phyloP scores from a whole-genome alignment of 37 sponge, comb jelly and placozoan species.

The Hexactinellida sp. region DNA sequence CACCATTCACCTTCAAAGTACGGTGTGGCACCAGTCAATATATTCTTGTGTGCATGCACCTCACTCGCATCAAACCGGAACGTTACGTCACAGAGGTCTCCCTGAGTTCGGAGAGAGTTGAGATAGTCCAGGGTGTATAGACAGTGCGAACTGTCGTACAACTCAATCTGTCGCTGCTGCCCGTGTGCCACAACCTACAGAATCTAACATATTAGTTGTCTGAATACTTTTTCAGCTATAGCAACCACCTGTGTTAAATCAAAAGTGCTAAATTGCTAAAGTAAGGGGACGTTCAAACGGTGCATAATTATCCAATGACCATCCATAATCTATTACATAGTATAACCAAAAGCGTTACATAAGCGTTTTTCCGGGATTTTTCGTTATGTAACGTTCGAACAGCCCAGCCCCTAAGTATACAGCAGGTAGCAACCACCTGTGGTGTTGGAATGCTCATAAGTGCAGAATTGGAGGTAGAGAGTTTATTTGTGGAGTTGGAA shows the following conservation, averaged over 20 bases:
- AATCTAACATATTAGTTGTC: too few relatives aligned
- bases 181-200: not conserved
- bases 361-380: not conserved
- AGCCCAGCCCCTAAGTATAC: too few relatives aligned
- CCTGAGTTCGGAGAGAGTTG: slow-evolving; percentile 35
- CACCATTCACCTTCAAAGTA: slow-evolving; percentile 36
- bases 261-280: not conserved
- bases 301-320: not conserved
- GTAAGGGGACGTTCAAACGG: not conserved
- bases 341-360: not conserved
- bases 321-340: not conserved
- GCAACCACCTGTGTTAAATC: too few relatives aligned
- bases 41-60: slow-evolving; percentile 46
- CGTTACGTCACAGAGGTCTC: slow-evolving; percentile 51
- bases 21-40: slow-evolving; percentile 41
- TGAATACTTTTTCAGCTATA: not conserved
- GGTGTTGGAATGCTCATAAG: not conserved
- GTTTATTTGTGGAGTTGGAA: not conserved
- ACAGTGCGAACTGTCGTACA: slow-evolving; percentile 42
- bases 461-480: not conserved
- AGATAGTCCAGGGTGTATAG: slow-evolving; percentile 36
- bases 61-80: slow-evolving; percentile 21
- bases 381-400: too few relatives aligned
- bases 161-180: slow-evolving; percentile 24
- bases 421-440: too few relatives aligned